Percentiles rank a stretch among this genome's conserved stretches.
phyloP scores from a whole-genome alignment of 2,888 invertebrate species.

The Synergus gifuensis region DNA sequence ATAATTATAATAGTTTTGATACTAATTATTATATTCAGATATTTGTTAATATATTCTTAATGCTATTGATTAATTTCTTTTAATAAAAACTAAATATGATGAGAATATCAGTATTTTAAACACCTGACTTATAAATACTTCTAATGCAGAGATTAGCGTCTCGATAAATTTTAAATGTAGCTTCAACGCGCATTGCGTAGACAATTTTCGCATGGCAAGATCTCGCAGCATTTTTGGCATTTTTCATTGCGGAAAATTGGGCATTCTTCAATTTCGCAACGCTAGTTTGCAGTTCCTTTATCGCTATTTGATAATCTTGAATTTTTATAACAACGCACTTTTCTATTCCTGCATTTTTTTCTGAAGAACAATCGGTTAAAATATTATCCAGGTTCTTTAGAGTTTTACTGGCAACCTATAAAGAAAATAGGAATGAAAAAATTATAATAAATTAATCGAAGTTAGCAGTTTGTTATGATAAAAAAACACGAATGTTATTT shows the following conservation, averaged over 20 bases:
- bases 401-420: neutral
- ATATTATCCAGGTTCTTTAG: neutral
- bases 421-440: constrained; percentile 3
- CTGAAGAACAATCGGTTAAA: neutral
- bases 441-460: neutral
- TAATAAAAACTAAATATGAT: neutral
- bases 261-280: constrained; percentile 23
- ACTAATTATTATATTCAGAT: too few relatives aligned
- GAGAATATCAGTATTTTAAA: constrained; percentile 19
- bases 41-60: neutral
- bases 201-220: constrained; percentile 18
- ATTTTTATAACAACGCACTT: constrained; percentile 20
- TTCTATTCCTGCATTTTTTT: neutral
- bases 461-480: neutral
- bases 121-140: constrained; percentile 32
- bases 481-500: neutral
- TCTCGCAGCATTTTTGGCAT: neutral
- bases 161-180: constrained; percentile 31
- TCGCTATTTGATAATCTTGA: constrained; percentile 18
- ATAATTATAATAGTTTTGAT: neutral
- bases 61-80: neutral
- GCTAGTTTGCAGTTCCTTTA: neutral
- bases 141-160: constrained; percentile 39
- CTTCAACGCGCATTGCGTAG: constrained; percentile 25
- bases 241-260: neutral